Evolutionary conservation across 2,113 vertebrate species (phyloP).

Genomic region (Antennarius striatus): DNA sequence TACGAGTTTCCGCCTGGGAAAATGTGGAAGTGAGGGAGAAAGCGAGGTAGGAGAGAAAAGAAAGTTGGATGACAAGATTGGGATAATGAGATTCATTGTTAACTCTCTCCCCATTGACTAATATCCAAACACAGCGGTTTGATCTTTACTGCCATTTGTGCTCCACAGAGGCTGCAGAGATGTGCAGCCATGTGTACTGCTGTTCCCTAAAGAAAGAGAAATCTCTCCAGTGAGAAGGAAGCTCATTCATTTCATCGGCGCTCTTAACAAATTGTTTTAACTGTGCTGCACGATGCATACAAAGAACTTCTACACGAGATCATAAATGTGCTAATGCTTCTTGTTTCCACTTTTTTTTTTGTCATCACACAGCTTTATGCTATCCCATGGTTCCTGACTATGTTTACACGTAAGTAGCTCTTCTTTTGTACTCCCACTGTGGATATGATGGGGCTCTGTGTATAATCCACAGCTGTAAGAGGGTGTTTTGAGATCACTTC

Average conservation of each 20-base stretch:
- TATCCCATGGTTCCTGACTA: constrained; percentile 98
- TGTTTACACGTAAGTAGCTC: constrained; percentile 96
- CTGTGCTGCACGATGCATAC: constrained; percentile 3
- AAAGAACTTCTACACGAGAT: constrained; percentile 14
- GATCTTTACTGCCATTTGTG: constrained; percentile 36
- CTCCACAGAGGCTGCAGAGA: constrained; percentile 20
- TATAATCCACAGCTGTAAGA: constrained; percentile 20
- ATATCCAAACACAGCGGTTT: constrained; percentile 55
- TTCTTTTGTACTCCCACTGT: constrained; percentile 12
- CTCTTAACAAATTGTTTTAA: constrained; percentile 3
- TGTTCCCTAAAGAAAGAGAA: constrained; percentile 1
- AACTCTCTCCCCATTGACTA: constrained; percentile 32
- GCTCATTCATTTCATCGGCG: constrained; percentile 25
- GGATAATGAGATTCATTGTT: constrained; percentile 52
- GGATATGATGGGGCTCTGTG: constrained; percentile 1
- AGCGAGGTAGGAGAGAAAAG: constrained; percentile 1
- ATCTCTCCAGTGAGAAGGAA: background rate
- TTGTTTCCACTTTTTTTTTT: constrained; percentile 5
- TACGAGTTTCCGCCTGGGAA: constrained; percentile 23
- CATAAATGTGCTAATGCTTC: constrained; percentile 17
- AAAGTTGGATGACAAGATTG: constrained; percentile 28
- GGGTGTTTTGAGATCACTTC: constrained; percentile 27
- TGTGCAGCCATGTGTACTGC: constrained; percentile 26
- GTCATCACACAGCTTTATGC: constrained; percentile 87
- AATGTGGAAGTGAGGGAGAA: constrained; percentile 8